phyloP scores from a whole-genome alignment of 2,888 invertebrate species.

The Pocota personata region DNA sequence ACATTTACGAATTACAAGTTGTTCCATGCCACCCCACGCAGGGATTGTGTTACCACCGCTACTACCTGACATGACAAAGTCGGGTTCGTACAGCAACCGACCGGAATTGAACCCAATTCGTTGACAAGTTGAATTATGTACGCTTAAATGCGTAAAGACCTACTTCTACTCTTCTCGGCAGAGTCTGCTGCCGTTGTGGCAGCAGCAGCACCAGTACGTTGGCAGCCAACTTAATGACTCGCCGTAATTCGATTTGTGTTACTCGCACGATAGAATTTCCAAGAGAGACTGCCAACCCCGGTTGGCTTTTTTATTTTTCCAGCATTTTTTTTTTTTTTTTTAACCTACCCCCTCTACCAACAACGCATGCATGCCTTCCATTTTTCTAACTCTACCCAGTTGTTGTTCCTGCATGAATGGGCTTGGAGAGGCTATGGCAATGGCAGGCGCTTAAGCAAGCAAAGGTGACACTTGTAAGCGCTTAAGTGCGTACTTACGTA shows the following conservation, averaged over 20 bases:
- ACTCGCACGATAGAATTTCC: conserved; percentile 74
- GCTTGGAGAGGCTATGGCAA: conserved; percentile 38
- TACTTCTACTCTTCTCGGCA: conserved; percentile 40
- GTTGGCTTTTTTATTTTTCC: conserved; percentile 5
- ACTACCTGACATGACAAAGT: conserved; percentile 3
- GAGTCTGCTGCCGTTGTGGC: conserved; percentile 34
- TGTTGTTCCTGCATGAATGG: conserved; percentile 51
- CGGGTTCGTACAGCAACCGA: conserved; percentile 58
- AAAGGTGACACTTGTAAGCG: conserved; percentile 69
- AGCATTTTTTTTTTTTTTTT: too few species aligned
- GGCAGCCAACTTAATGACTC: conserved; percentile 75
- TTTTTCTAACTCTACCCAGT: neutral
- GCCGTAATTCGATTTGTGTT: conserved; percentile 76
- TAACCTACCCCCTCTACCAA: neutral
- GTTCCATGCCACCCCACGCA: conserved; percentile 29
- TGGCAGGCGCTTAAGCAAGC: conserved; percentile 45
- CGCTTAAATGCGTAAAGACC: conserved; percentile 75
- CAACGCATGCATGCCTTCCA: conserved; percentile 3
- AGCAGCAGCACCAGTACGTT: conserved; percentile 6
- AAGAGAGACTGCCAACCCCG: conserved; percentile 9
- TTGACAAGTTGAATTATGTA: conserved; percentile 73
- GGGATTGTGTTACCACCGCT: conserved; percentile 37
- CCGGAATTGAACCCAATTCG: conserved; percentile 73
- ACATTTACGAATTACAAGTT: conserved; percentile 59
- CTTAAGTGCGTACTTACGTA: conserved; percentile 73